Conservation (phyloP, 2,797 vertebrate genomes). For the Hemibagrus guttatus region DNA sequence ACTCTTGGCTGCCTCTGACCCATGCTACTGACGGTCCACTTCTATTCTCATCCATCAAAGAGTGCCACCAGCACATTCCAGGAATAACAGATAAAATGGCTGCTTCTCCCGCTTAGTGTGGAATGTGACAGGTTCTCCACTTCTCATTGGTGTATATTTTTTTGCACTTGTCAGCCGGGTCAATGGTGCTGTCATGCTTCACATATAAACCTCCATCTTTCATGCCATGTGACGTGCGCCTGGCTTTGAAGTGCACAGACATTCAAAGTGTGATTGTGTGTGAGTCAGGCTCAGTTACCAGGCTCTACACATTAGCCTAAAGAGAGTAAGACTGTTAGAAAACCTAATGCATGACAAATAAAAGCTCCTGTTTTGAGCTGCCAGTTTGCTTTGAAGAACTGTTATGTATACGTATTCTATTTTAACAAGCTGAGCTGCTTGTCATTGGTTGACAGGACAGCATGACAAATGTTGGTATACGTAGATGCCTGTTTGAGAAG, state of each 20-base stretch:
- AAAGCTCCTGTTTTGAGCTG: not conserved
- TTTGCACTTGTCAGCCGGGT: constrained; percentile 20
- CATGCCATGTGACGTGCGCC: constrained; percentile 21
- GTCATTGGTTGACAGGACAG: not conserved
- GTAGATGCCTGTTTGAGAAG: too few species aligned
- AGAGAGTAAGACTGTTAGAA: not conserved
- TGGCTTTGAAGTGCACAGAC: constrained; percentile 50
- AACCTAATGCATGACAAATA: constrained; percentile 30
- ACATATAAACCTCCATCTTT: constrained; percentile 41
- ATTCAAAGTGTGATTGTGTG: not conserved
- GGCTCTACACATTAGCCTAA: not conserved
- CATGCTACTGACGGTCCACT: constrained; percentile 31
- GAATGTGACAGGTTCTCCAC: constrained; percentile 32
- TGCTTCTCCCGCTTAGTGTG: constrained; percentile 7
- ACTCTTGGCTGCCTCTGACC: constrained; percentile 33
- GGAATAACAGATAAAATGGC: constrained; percentile 1
- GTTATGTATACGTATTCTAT: constrained; percentile 5
- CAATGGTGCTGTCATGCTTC: constrained; percentile 38
- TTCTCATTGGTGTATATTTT: constrained; percentile 35
- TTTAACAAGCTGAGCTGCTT: not conserved
- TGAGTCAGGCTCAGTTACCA: not conserved
- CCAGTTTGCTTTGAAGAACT: constrained; percentile 9
- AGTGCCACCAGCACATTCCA: constrained; percentile 32
- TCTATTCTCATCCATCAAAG: constrained; percentile 49
- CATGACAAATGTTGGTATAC: too few species aligned